Evolutionary conservation across 2,797 vertebrate genomes (phyloP).

Genomic region (Cyclopterus lumpus): DNA sequence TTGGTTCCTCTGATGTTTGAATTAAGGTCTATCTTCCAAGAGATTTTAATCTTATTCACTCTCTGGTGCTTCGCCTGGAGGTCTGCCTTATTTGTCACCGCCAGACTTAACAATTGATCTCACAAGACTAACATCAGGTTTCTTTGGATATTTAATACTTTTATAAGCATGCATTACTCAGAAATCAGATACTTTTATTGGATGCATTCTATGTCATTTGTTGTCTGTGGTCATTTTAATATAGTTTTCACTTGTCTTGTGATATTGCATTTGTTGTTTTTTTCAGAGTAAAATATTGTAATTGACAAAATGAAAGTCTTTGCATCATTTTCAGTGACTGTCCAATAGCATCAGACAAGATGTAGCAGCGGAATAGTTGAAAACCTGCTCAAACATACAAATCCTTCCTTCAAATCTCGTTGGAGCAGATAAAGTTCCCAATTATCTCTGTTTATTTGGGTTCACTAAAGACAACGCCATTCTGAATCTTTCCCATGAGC

Average conservation of each 20-base stretch:
- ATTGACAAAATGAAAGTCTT: background rate
- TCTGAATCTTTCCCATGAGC: constrained; percentile 74
- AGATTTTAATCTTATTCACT: constrained; percentile 41
- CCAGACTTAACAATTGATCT: constrained; percentile 36
- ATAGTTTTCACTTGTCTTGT: background rate
- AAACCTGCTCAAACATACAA: constrained; percentile 32
- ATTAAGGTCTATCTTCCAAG: constrained; percentile 39
- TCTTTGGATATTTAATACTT: constrained; percentile 18
- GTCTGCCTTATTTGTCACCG: constrained; percentile 24
- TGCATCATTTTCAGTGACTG: background rate
- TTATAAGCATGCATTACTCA: constrained; percentile 25
- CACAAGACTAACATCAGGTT: constrained; percentile 11
- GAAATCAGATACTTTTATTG: constrained; percentile 20
- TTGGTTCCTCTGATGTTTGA: constrained; percentile 46
- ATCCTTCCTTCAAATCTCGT: constrained; percentile 19
- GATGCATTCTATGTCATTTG: constrained; percentile 20
- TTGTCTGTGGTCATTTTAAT: constrained; percentile 9
- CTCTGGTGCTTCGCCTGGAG: constrained; percentile 21
- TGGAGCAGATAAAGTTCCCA: constrained; percentile 34
- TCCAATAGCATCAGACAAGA: constrained; percentile 20
- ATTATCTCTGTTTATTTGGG: constrained; percentile 68
- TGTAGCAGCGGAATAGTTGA: constrained; percentile 24
- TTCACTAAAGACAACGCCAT: constrained; percentile 67
- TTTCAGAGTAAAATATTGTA: background rate
- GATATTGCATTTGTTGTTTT: background rate